phyloP scores from a whole-genome alignment of 2,888 invertebrate genomes.

The Phaedon cochleariae region DNA sequence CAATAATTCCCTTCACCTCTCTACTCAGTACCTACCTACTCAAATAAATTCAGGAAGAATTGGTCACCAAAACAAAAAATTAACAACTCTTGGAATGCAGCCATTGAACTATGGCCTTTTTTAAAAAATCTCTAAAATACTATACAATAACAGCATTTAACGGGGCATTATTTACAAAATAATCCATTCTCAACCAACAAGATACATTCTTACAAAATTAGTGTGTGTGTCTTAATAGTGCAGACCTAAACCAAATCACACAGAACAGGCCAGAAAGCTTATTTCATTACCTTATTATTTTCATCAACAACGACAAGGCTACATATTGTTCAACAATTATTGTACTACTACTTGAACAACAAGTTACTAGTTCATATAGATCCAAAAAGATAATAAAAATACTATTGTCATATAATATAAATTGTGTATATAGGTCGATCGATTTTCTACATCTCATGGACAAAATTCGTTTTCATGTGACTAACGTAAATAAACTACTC shows the following conservation, averaged over 20 bases:
- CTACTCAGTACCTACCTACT: not conserved
- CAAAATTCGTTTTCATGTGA: conserved; percentile 37
- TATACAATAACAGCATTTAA: conserved; percentile 48
- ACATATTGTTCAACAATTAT: conserved; percentile 53
- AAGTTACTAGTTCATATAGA: conserved; percentile 55
- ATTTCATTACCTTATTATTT: conserved; percentile 41
- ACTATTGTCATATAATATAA: conserved; percentile 59
- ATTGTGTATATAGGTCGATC: conserved; percentile 47
- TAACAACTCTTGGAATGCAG: not conserved
- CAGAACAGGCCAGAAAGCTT: conserved; percentile 47
- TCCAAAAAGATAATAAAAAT: conserved; percentile 60
- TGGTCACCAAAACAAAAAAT: not conserved
- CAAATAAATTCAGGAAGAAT: not conserved
- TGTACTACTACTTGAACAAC: conserved; percentile 58
- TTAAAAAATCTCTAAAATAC: conserved; percentile 46
- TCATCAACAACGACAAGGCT: conserved; percentile 50
- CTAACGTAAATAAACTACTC: not conserved
- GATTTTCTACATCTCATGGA: conserved; percentile 48
- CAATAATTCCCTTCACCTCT: not conserved
- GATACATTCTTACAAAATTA: conserved; percentile 48
- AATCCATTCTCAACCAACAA: conserved; percentile 43
- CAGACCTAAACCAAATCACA: conserved; percentile 41
- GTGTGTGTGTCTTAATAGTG: conserved; percentile 45
- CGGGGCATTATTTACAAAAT: conserved; percentile 48
- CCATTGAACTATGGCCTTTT: conserved; percentile 45